A percentile compares a stretch with the other conserved stretches of the same genome.
Conservation (phyloP, 2,113 vertebrate species). For the Ursus arctos region DNA sequence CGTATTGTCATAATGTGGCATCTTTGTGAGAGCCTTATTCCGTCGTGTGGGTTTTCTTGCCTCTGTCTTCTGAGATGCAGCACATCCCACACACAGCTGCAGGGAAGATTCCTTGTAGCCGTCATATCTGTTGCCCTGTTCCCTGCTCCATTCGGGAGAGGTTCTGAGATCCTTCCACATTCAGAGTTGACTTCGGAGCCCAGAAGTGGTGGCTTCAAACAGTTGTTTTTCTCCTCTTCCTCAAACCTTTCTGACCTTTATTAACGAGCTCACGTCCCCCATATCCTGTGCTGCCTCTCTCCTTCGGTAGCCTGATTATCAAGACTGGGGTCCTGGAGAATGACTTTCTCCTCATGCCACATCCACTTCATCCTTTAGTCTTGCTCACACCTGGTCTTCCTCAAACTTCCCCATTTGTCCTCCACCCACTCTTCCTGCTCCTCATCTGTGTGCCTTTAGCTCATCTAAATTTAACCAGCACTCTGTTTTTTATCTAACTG, state of each 20-base stretch:
- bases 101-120: neutral
- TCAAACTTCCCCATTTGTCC: fast-evolving
- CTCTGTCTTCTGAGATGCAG: neutral
- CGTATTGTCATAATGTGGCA: neutral
- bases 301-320: fast-evolving
- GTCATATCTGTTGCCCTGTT: neutral
- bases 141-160: neutral
- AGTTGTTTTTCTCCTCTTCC: neutral
- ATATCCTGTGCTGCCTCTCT: neutral
- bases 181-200: neutral
- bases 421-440: fast-evolving
- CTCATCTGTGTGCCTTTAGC: fast-evolving
- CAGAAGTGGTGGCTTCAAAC: neutral
- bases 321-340: neutral
- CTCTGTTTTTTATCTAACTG: neutral
- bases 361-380: fast-evolving
- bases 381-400: neutral
- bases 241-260: neutral
- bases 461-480: neutral
- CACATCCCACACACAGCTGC: conserved; percentile 14
- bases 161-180: neutral
- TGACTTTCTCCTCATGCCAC: fast-evolving
- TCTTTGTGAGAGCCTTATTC: neutral
- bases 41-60: conserved; percentile 18
- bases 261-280: neutral